phyloP scores from a whole-genome alignment of 1,140 invertebrate genomes.

The Lethrus apterus region DNA sequence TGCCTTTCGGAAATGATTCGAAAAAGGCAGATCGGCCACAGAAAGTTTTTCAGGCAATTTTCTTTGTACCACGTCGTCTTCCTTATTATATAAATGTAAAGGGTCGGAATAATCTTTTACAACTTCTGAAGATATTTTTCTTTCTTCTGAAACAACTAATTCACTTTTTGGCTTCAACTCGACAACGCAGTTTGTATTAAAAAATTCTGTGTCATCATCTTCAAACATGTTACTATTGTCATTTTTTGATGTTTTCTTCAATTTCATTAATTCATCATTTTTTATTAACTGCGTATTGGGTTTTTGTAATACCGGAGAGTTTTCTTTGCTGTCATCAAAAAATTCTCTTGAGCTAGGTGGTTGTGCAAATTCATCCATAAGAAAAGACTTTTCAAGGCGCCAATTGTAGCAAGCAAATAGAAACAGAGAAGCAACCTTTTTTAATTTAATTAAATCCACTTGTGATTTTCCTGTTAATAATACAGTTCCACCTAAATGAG shows the following conservation, averaged over 20 bases:
- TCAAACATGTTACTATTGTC: slow-evolving; percentile 4
- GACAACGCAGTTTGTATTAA: not conserved
- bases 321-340: slow-evolving; percentile 35
- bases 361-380: slow-evolving; percentile 59
- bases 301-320: slow-evolving; percentile 27
- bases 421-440: slow-evolving; percentile 72
- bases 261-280: not conserved
- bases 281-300: not conserved
- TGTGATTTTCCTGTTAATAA: slow-evolving; percentile 72
- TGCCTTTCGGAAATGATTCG: slow-evolving; percentile 65
- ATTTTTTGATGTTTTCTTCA: not conserved
- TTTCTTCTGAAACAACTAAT: not conserved
- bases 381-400: slow-evolving; percentile 82
- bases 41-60: slow-evolving; percentile 27
- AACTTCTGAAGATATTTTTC: slow-evolving; percentile 16
- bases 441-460: slow-evolving; percentile 73
- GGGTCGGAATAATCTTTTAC: slow-evolving; percentile 60
- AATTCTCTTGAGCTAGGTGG: slow-evolving; percentile 41
- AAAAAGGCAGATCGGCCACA: slow-evolving; percentile 54
- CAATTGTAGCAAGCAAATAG: slow-evolving; percentile 87
- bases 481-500: slow-evolving; percentile 83
- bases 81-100: slow-evolving; percentile 56
- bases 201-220: slow-evolving; percentile 15
- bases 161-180: not conserved
- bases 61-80: slow-evolving; percentile 35